Base-by-base conservation (phyloP, 2,888 invertebrate species). In the Amitus sp. region DNA sequence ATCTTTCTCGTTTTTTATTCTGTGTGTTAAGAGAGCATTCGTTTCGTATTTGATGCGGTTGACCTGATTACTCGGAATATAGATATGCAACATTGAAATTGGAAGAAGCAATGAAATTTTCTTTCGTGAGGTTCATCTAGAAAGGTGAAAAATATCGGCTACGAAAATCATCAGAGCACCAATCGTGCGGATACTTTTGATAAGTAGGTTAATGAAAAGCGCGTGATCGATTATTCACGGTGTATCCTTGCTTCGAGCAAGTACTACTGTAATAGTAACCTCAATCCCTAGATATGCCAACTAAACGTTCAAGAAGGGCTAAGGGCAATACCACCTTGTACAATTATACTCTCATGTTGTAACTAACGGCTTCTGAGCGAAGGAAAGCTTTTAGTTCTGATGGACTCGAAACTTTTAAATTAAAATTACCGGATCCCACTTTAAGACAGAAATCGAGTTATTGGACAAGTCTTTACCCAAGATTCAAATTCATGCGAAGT, bases 241-340 rank as follows among this genome's bases (percentile, higher is more conserved):
- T 51, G 28, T 48, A 56, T 46, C 34, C 56, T 61, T 55, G 43
- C 42, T 55, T 50, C 34, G 50, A 28, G n/a, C 37, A 13, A 20
- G 37, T 28, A 45, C 42, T 51, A 42, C 45, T 51, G 52, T 61
- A 56, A 61, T 61, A 61, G 48, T 61, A 56, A 61, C 61, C 61
- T 48, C 56, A 52, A 61, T 61, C 56, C 28, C 45, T 52, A 52
- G 43, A 56, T 61, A 52, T 61, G 61, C 61, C 52, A 56, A 61
- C 52, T 56, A 48, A 56, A 55, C 52, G 39, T 28, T 55, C 51
- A 45, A 61, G 43, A 19, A 55, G 47, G 47, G 51, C 56, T 56
- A 52, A 55, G 46, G 52, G 56, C 48, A 15, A 28, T 56, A 61
- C 56, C 56, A 61, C 48, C 56, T 56, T 61, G 55, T 46, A 52